Conservation (phyloP, 2,113 vertebrate genomes). For the Otocyon megalotis region DNA sequence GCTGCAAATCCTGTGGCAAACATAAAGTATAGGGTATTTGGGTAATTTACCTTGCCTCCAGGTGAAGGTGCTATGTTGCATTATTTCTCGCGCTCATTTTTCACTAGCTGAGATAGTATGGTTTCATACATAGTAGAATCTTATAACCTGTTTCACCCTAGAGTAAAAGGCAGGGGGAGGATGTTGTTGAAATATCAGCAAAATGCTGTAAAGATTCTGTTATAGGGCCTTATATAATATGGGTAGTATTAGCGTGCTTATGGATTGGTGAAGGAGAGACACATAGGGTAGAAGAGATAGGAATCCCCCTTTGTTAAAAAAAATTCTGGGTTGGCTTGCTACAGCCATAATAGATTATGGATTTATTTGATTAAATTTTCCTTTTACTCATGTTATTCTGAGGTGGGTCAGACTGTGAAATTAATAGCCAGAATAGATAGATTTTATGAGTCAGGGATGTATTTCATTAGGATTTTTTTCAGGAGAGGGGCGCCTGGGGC, state of each 20-base stretch:
- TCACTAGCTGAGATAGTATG: constrained; percentile 1
- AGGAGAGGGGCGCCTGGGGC: background rate
- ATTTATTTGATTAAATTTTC: constrained; percentile 57
- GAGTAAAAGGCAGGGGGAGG: background rate
- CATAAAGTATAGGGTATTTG: background rate
- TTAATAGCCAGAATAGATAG: constrained; percentile 31
- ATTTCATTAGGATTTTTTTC: background rate
- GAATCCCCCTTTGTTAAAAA: background rate
- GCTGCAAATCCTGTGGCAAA: constrained; percentile 22
- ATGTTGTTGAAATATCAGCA: constrained; percentile 14
- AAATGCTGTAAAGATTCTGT: constrained; percentile 18
- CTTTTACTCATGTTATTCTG: constrained; percentile 58
- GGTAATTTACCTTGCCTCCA: constrained; percentile 21
- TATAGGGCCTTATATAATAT: background rate
- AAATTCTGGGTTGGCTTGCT: constrained; percentile 39
- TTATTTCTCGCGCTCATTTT: constrained; percentile 44
- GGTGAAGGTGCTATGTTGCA: background rate
- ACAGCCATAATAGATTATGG: background rate
- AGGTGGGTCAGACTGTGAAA: constrained; percentile 46
- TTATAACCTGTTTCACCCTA: background rate
- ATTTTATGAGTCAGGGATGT: constrained; percentile 41
- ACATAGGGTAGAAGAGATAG: background rate
- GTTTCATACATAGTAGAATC: constrained; percentile 21
- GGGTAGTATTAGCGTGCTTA: background rate
- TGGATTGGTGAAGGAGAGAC: background rate